phyloP scores from a whole-genome alignment of 1,140 invertebrate genomes.

The Colletes gigas region DNA sequence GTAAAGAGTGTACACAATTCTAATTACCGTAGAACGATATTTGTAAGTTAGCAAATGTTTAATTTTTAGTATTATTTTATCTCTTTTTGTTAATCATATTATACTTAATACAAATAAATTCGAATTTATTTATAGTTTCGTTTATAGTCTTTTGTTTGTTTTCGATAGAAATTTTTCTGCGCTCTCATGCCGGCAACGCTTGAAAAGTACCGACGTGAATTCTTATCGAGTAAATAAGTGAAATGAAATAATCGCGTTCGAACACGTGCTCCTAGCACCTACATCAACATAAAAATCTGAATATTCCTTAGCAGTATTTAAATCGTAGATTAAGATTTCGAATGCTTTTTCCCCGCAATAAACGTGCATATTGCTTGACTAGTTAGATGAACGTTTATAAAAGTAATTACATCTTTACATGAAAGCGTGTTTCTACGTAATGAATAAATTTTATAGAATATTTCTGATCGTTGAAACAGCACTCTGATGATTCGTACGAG shows the following conservation, averaged over 20 bases:
- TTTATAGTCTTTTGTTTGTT: conserved; percentile 9
- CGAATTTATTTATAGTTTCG: conserved; percentile 40
- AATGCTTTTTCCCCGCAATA: conserved; percentile 5
- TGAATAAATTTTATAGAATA: conserved; percentile 29
- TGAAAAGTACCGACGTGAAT: not conserved
- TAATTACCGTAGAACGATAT: conserved; percentile 15
- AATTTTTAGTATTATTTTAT: conserved; percentile 54
- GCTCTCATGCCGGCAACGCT: not conserved
- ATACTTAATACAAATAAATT: conserved; percentile 62
- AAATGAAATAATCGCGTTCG: not conserved
- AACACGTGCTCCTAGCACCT: not conserved
- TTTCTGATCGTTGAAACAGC: not conserved
- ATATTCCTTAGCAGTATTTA: not conserved
- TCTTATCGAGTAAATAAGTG: not conserved
- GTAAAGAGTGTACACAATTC: conserved; percentile 39
- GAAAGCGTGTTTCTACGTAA: conserved; percentile 7
- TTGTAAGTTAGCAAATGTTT: conserved; percentile 43
- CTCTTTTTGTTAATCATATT: conserved; percentile 36
- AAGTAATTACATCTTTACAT: conserved; percentile 20
- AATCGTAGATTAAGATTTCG: not conserved
- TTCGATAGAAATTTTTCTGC: conserved; percentile 16
- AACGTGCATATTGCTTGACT: conserved; percentile 3
- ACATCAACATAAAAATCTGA: not conserved
- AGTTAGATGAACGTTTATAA: conserved; percentile 2
- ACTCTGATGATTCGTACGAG: not conserved